Evolutionary conservation across 1,140 invertebrate species (phyloP).

Genomic region (Papilio polyxenes): DNA sequence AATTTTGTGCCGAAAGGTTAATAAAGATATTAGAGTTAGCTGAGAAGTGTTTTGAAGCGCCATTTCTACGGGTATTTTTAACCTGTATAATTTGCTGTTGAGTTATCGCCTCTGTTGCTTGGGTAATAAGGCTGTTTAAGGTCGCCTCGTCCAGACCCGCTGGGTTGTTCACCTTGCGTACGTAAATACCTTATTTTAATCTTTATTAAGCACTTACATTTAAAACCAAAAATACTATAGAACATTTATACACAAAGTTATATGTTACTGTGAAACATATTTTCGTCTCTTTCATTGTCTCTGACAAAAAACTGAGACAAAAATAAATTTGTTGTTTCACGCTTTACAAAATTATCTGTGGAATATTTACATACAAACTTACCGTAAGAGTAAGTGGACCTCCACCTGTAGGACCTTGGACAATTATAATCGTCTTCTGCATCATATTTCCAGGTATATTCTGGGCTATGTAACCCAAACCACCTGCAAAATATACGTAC

Average conservation of each 20-base stretch:
- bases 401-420: constrained; percentile 72
- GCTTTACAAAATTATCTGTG: background rate
- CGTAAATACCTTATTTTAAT: constrained; percentile 19
- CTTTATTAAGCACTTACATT: background rate
- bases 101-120: constrained; percentile 79
- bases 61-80: constrained; percentile 49
- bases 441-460: constrained; percentile 74
- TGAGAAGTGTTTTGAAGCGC: constrained; percentile 43
- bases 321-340: too few species aligned
- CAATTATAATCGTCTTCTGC: constrained; percentile 80
- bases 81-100: constrained; percentile 81
- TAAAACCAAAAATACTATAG: background rate
- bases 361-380: constrained; percentile 40
- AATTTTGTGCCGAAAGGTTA: constrained; percentile 32
- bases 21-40: constrained; percentile 40
- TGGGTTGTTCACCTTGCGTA: constrained; percentile 78
- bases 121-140: constrained; percentile 77
- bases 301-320: too few species aligned
- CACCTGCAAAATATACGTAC: constrained; percentile 53
- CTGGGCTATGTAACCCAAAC: constrained; percentile 69
- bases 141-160: constrained; percentile 77
- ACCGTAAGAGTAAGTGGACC: constrained; percentile 78
- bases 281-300: too few species aligned
- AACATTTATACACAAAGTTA: too few species aligned
- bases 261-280: too few species aligned